Base-by-base conservation (phyloP, 2,888 invertebrate genomes). In the Polymixis lichenea region DNA sequence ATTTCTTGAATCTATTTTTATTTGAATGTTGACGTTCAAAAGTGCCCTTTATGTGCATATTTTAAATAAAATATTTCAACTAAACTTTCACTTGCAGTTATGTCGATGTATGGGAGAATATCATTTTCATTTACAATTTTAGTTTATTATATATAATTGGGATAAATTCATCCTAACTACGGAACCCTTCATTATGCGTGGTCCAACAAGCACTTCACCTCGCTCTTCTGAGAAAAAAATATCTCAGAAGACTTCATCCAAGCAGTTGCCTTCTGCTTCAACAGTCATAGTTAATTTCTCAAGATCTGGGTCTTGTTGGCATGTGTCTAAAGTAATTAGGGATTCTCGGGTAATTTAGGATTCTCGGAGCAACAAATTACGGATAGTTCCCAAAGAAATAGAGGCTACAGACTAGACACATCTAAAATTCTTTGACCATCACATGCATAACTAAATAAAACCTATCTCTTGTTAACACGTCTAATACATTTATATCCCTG, bases 251-350 rank as follows among this genome's bases (percentile, higher is more conserved):
- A 61, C 11, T 43, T 43, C 32, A 22, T 49, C 2, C 46, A 70
- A 22, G 3, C 22, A 7, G 25, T 19, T 56, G 22, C 25, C 22
- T 17, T 69, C 32, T 25, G 19, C 19, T 49, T n/a, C 15, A 17
- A 7, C 9, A 53, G 25, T 25, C 25, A 38, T 38, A 61, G 55
- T 58, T 58, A 43, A 65, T 77, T 58, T 19, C 22, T 32, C 22
- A 53, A 28, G 64, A 79, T 77, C 64, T 51, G 46, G 56, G 72
- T 65, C 32, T 72, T 43, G 32, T 58, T 38, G 56, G 56, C 72
- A 79, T 79, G 51, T 78, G 51, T 77, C 72, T 72, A 58, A 58
- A 77, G 43, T 72, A 65, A 49, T 77, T 58, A 77, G 32, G 58
- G 46, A 28, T 72, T 72, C 43, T 46, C 32, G 11, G 19, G 43